Base-by-base conservation (phyloP, 2,797 vertebrate species). In the Chelon auratus region DNA sequence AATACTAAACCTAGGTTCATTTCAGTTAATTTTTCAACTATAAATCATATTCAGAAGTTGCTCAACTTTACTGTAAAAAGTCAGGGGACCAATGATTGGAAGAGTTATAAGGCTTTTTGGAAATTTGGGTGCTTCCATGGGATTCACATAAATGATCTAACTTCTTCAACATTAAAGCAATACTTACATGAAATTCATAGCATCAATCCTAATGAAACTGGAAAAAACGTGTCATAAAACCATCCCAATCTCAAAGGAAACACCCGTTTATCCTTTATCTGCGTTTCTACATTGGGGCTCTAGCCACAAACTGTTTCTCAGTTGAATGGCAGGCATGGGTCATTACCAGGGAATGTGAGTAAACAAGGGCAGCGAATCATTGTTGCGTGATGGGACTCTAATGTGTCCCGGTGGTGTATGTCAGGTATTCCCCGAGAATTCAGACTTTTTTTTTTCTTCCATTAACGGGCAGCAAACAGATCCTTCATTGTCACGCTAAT, bases 301-400 rank as follows among this genome's bases (percentile, higher is more conserved):
- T 65, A 36, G 4, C 56, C 52, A 71, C 59, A 58, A 75, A 77
- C 58, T 42, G 39, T 80, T 63, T 71, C 62, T 78, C 61, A 64
- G 58, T n/a, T 47, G 59, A 81, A 74, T 75, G 73, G 77, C 81
- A 80, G 85, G 60, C 56, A 3, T 37, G 6, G 57, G 24, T 70
- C 64, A 87, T 89, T 87, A 84, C 9, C 17, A 4, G 67, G 66
- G 86, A 92, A 93, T 87, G 85, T 30, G 54, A 9, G 72, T 67
- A 86, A 89, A 91, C 90, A 91, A 83, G 67, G 55, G 36, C 47
- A 78, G 45, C 9, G 26, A 57, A 68, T 72, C 54, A 37, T 53
- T 60, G 74, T 77, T 69, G 39, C 42, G 26, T 26, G 52, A 51
- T 48, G 33, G 2, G 53, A 72, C 47, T 54, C 13, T 50, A 26